Conservation (phyloP, 2,797 vertebrate species). For the Alcedo quadribrachys region DNA sequence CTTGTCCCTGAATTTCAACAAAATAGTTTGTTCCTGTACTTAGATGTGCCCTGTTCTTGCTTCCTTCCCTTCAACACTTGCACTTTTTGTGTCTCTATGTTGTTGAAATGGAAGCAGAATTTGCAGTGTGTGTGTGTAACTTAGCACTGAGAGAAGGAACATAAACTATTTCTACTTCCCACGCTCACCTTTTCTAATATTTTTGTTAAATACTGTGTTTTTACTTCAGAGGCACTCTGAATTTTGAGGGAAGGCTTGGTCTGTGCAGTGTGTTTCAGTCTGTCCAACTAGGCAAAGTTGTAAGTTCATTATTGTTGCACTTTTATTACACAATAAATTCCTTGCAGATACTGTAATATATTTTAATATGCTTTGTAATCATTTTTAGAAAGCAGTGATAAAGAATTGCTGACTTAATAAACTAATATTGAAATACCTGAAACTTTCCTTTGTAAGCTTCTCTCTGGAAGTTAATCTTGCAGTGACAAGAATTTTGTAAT, state of each 20-base stretch:
- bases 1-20: neutral
- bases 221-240: neutral
- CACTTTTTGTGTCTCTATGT: neutral
- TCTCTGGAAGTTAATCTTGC: neutral
- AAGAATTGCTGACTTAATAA: constrained; percentile 68
- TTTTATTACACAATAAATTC: constrained; percentile 56
- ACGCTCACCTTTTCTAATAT: neutral
- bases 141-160: neutral
- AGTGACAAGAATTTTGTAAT: neutral
- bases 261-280: constrained; percentile 16
- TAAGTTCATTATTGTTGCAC: constrained; percentile 53
- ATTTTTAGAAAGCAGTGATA: constrained; percentile 45
- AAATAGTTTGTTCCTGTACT: neutral
- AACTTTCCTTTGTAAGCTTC: neutral
- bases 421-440: constrained; percentile 47
- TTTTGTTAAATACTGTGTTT: constrained; percentile 29
- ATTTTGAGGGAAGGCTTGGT: constrained; percentile 20
- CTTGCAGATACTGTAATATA: constrained; percentile 65
- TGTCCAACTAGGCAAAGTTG: neutral
- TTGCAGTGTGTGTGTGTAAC: neutral
- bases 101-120: neutral
- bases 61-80: neutral
- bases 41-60: neutral
- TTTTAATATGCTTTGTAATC: constrained; percentile 72
- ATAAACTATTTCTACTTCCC: neutral